Base-by-base conservation (phyloP, 2,113 vertebrate genomes). In the Colinus virginianus region DNA sequence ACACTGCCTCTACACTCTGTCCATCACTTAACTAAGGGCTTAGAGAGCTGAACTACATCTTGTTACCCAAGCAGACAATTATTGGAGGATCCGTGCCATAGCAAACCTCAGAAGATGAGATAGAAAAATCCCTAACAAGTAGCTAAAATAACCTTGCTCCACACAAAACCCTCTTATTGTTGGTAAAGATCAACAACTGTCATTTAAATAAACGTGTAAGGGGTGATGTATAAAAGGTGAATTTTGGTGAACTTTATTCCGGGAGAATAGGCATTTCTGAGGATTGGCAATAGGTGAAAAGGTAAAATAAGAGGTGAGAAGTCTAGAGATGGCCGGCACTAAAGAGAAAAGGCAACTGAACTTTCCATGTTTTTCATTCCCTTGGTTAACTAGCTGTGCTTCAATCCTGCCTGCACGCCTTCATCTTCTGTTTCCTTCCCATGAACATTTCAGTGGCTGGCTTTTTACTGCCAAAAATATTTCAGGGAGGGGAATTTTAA, bases 111-210 rank as follows among this genome's bases (percentile, higher is more conserved):
- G 56, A 30, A 49, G 42, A 11, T 8, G 55, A 43, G 55, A 28
- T 1, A 2, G 11, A 5, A 45, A 66, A 71, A 19, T 4, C 36
- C 51, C 10, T 3, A 8, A 20, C 4, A 7, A 45, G 49, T 3
- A 4, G 28, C 23, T 63, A 10, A 45, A 49, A 28, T 5, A 25
- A 30, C 18, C 32, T 2, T 0, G 13, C 7, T 56, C 38, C 45
- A 1, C 0, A 34, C 2, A 13, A 86, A 76, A 2, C 6, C n/a
- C 51, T 13, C 30, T 68, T n/a, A 2, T 0, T 1, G 46, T 4
- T 55, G 46, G 11, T 9, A 6, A 30, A 55, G 42, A 28, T 2
- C 26, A 13, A 21, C 4, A 14, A 21, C 4, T 74, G 16, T 10
- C 78, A 11, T 9, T 81, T 8, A 17, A 43, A 38, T 14, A 49